Evolutionary conservation across 37 sponge, comb jelly and placozoan species (phyloP), one percentile per base, ranked within the genome.

Genomic region (Crambe crambe): DNA sequence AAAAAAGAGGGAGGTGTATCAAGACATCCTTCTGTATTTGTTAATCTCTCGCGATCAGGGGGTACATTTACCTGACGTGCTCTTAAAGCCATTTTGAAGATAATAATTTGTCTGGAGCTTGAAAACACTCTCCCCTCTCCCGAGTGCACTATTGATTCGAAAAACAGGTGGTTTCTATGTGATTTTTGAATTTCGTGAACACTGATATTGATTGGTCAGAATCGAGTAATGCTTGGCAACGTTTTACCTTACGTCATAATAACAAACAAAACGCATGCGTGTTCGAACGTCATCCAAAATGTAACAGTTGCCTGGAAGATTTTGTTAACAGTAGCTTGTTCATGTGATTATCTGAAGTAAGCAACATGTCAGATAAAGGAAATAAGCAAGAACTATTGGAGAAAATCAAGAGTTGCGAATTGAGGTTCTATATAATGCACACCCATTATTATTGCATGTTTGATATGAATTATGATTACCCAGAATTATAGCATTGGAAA

Each of bases 401-500:
- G 56, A 42, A 62, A 65, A 17, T 83, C 27, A 37, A 27, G 1
- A 75, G 64, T 8, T 54, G 75, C n/a, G 75, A 68, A 36, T 2
- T n/a, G 34, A 83, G 62, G 78, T 77, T 70, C 71, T 70, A 70
- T 42, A 35, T 70, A 43, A 25, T 35, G 43, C 71, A 17, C 43
- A n/a, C 39, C 71, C 51, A 8, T 42, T 72, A 8, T 18, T 9
- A 23, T 36, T 56, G 9, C 32, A 31, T 42, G n/a, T 36, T 21
- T 25, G 20, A 39, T 78, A 17, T n/a, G n/a, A n/a, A n/a, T n/a
- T n/a, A n/a, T n/a, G n/a, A n/a, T n/a, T n/a, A n/a, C n/a, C n/a
- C 64, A 93, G 94, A 42, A 42, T 75, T 30, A 15, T 43, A 36
- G 58, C 56, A 40, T 61, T 93, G 40, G 88, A 90, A 37, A 84